phyloP scores from a whole-genome alignment of 2,113 vertebrate species.

The Phyllostomus hastatus region DNA sequence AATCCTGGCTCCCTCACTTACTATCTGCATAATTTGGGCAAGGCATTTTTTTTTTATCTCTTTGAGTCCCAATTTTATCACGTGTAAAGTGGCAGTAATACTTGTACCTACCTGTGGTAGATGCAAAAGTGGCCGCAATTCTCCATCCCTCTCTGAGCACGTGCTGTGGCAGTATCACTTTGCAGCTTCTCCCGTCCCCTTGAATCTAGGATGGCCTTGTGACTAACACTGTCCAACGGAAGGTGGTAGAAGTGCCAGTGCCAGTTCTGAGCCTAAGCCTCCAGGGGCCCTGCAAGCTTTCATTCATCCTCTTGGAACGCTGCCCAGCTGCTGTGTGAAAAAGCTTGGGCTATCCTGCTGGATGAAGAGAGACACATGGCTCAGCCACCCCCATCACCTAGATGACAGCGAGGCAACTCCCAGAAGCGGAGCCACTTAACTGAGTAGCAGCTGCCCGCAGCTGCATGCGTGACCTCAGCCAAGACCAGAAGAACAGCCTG shows the following conservation, averaged over 20 bases:
- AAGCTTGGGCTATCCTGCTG: conserved; percentile 9
- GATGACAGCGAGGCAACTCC: conserved; percentile 34
- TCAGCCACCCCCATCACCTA: neutral
- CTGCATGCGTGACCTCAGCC: neutral
- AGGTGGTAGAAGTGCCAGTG: neutral
- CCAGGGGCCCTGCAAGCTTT: neutral
- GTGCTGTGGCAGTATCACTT: neutral
- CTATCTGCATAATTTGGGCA: neutral
- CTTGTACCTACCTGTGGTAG: neutral
- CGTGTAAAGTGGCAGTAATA: neutral
- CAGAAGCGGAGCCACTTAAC: conserved; percentile 46
- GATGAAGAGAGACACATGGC: conserved; percentile 40
- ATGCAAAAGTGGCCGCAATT: too few relatives aligned
- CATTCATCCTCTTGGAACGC: conserved; percentile 18
- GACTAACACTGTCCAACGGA: neutral
- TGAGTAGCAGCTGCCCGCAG: neutral
- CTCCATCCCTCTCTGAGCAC: neutral
- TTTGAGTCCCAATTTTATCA: neutral
- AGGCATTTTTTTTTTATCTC: neutral
- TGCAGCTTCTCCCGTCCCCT: neutral
- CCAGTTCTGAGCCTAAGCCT: neutral
- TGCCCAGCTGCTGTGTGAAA: conserved; percentile 50
- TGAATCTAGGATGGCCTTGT: neutral
- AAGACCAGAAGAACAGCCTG: neutral
- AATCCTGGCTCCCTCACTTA: neutral